phyloP scores from a whole-genome alignment of 2,888 invertebrate genomes.

The Leucophenga maculata region DNA sequence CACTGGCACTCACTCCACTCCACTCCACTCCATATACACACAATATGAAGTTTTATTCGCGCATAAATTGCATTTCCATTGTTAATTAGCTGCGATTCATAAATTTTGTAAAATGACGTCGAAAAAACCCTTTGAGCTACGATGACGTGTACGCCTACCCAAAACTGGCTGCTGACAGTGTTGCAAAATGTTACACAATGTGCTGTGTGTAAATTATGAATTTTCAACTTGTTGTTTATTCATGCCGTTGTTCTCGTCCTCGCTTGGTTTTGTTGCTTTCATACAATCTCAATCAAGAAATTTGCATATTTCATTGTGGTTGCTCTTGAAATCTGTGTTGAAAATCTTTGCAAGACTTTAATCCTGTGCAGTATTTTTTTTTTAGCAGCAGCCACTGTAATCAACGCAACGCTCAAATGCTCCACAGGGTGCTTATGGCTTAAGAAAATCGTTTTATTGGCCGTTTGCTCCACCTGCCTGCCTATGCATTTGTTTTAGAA shows the following conservation, averaged over 20 bases:
- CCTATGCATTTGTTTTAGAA: not conserved
- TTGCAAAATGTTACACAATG: too few species aligned
- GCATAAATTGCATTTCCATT: conserved; percentile 64
- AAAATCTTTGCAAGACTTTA: conserved; percentile 44
- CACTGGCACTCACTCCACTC: too few species aligned
- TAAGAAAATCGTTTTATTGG: conserved; percentile 58
- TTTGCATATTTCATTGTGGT: conserved; percentile 7
- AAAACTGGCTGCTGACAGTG: too few species aligned
- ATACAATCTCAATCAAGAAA: conserved; percentile 14
- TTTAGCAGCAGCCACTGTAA: too few species aligned
- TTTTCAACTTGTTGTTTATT: conserved; percentile 14
- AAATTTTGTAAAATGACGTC: conserved; percentile 46
- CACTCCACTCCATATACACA: too few species aligned
- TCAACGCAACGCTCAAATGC: too few species aligned
- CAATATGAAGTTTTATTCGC: conserved; percentile 17
- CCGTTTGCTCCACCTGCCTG: conserved; percentile 61
- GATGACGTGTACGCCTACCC: too few species aligned
- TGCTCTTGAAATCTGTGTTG: conserved; percentile 23
- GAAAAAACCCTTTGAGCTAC: not conserved
- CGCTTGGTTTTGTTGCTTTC: not conserved
- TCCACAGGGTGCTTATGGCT: too few species aligned
- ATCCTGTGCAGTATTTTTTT: conserved; percentile 6
- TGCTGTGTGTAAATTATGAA: conserved; percentile 1
- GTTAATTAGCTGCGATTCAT: conserved; percentile 64
- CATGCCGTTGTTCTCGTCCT: not conserved